Conservation (phyloP, 1,140 invertebrate genomes). For the Bombus ignitus region DNA sequence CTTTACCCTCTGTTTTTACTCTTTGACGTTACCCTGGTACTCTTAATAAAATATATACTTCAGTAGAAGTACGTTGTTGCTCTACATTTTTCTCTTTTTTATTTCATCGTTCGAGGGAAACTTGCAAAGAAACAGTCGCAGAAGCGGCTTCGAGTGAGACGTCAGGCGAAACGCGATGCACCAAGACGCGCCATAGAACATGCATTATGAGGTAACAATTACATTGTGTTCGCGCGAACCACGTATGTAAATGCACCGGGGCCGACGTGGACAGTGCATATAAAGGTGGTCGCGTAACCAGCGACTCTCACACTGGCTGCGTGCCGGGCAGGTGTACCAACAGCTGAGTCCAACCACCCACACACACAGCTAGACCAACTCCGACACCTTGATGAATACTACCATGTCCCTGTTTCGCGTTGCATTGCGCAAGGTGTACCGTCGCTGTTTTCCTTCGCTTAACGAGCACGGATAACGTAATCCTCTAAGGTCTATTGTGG, state of each 20-base stretch:
- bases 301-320: slow-evolving; percentile 45
- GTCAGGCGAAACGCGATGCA: slow-evolving; percentile 60
- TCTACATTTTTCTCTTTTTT: neutral
- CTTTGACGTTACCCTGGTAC: neutral
- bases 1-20: neutral
- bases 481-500: slow-evolving; percentile 25
- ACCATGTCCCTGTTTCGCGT: slow-evolving; percentile 64
- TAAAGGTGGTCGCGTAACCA: slow-evolving; percentile 61
- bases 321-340: slow-evolving; percentile 71
- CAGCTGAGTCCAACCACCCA: slow-evolving; percentile 77
- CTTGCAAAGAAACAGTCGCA: neutral
- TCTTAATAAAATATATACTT: neutral
- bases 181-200: slow-evolving; percentile 47
- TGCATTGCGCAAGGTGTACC: slow-evolving; percentile 73
- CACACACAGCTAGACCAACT: slow-evolving; percentile 31
- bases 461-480: slow-evolving; percentile 41
- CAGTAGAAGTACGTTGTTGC: neutral
- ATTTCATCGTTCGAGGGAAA: neutral
- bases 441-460: slow-evolving; percentile 38
- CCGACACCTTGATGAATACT: slow-evolving; percentile 75
- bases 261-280: slow-evolving; percentile 65
- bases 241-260: slow-evolving; percentile 68
- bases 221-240: slow-evolving; percentile 70
- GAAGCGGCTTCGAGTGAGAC: slow-evolving; percentile 56
- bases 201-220: slow-evolving; percentile 72